Conservation (phyloP, 1,140 invertebrate genomes). For the Aphaenogaster ashmeadi region DNA sequence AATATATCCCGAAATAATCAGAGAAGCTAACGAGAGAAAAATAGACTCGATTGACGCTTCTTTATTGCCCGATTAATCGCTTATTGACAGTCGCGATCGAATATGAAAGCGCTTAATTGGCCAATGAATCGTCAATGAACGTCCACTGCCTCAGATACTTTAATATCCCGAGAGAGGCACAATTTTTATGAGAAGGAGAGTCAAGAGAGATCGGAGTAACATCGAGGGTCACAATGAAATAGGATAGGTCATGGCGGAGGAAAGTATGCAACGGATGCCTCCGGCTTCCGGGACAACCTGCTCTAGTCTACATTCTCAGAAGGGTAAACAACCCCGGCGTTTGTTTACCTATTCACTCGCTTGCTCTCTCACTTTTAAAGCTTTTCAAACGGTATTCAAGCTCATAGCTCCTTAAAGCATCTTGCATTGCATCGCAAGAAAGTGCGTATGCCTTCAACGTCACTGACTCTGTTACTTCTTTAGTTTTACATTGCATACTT, state of each 20-base stretch:
- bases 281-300: slow-evolving; percentile 62
- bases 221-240: slow-evolving; percentile 66
- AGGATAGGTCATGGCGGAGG: slow-evolving; percentile 67
- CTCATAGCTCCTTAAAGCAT: slow-evolving; percentile 75
- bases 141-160: neutral
- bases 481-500: neutral
- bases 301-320: slow-evolving; percentile 71
- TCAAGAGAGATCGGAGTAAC: slow-evolving; percentile 7
- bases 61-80: slow-evolving; percentile 22
- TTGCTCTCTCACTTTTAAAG: slow-evolving; percentile 74
- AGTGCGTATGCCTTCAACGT: neutral
- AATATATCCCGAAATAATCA: neutral
- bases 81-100: slow-evolving; percentile 31
- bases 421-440: slow-evolving; percentile 65
- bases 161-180: neutral
- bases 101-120: slow-evolving; percentile 33
- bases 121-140: slow-evolving; percentile 24
- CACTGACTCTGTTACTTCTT: slow-evolving; percentile 2
- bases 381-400: slow-evolving; percentile 75
- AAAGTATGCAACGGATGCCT: slow-evolving; percentile 69
- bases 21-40: slow-evolving; percentile 12
- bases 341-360: slow-evolving; percentile 74
- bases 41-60: slow-evolving; percentile 19
- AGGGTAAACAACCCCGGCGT: slow-evolving; percentile 77
- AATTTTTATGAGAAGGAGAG: slow-evolving; percentile 24